These are phyloP conservation scores for Lindbergichthys nudifrons DNA, from an alignment of 2,797 vertebrate species.

Conservation along the genomic window DNA sequence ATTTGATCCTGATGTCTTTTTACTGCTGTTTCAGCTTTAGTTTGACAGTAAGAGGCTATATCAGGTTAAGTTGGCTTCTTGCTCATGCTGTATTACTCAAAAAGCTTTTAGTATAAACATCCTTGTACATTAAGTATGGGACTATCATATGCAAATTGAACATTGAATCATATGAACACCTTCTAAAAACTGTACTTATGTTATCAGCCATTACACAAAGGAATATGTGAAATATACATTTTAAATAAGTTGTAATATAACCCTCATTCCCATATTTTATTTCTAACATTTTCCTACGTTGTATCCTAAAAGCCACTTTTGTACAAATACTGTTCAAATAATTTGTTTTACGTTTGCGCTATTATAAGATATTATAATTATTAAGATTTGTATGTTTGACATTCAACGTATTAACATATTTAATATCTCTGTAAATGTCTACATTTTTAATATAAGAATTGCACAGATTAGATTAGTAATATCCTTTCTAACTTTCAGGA, in stretches of 20 bases:
- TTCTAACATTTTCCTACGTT: too few relatives aligned
- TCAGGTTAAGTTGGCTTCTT: not conserved
- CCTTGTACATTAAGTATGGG: not conserved
- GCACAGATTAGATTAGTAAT: not conserved
- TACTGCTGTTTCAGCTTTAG: slow-evolving; percentile 10
- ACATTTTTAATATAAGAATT: too few relatives aligned
- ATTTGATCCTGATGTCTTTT: not conserved
- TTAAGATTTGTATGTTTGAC: not conserved
- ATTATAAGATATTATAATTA: not conserved
- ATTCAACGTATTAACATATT: not conserved
- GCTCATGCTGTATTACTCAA: not conserved
- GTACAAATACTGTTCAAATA: not conserved
- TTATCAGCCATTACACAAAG: not conserved
- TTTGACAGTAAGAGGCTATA: not conserved
- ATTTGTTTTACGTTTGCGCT: not conserved
- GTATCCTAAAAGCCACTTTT: too few relatives aligned
- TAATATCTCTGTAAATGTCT: not conserved
- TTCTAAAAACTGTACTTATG: not conserved
- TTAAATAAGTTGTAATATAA: not conserved
- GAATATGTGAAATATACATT: not conserved
- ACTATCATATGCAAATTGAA: not conserved
- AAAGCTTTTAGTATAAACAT: not conserved
- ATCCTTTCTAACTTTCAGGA: not conserved
- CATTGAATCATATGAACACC: not conserved
- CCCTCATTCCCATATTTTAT: too few relatives aligned